These are phyloP conservation scores for Vollenhovia emeryi DNA, from an alignment of 1,140 invertebrate species.

Conservation along the genomic window DNA sequence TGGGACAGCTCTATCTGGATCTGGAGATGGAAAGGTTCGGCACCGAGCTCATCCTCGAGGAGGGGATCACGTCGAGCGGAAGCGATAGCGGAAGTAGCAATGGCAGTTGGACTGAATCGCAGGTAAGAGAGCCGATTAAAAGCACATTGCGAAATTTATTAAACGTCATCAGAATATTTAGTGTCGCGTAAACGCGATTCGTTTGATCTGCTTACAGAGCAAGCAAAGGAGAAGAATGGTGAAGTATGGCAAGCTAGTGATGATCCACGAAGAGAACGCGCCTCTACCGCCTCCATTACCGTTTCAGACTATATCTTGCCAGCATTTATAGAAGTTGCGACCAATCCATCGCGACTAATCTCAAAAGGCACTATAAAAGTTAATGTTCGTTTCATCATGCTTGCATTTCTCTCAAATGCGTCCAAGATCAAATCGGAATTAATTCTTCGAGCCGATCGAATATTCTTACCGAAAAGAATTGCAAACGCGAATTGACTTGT, in stretches of 20 bases:
- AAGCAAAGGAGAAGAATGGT: slow-evolving; percentile 73
- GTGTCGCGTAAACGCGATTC: background rate
- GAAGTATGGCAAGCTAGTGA: slow-evolving; percentile 80
- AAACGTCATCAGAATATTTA: background rate
- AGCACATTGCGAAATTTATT: background rate
- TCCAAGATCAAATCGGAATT: background rate
- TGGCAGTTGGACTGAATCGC: slow-evolving; percentile 79
- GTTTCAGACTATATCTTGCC: slow-evolving; percentile 52
- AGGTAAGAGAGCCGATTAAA: slow-evolving; percentile 63
- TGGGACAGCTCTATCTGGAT: slow-evolving; percentile 90
- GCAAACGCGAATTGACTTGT: background rate
- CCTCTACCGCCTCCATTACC: slow-evolving; percentile 77
- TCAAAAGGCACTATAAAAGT: background rate
- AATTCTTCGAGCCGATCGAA: background rate
- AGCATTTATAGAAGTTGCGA: slow-evolving; percentile 47
- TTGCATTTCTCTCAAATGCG: background rate
- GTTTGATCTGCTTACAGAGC: slow-evolving; percentile 65
- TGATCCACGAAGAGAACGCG: slow-evolving; percentile 83
- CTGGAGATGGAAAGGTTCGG: slow-evolving; percentile 88
- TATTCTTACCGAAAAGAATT: background rate
- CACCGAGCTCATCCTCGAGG: slow-evolving; percentile 87
- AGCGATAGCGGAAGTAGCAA: slow-evolving; percentile 87
- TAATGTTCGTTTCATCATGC: background rate
- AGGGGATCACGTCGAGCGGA: slow-evolving; percentile 87
- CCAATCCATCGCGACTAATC: background rate